Conservation (phyloP, 2,797 vertebrate species). For the Bradypodion pumilum region DNA sequence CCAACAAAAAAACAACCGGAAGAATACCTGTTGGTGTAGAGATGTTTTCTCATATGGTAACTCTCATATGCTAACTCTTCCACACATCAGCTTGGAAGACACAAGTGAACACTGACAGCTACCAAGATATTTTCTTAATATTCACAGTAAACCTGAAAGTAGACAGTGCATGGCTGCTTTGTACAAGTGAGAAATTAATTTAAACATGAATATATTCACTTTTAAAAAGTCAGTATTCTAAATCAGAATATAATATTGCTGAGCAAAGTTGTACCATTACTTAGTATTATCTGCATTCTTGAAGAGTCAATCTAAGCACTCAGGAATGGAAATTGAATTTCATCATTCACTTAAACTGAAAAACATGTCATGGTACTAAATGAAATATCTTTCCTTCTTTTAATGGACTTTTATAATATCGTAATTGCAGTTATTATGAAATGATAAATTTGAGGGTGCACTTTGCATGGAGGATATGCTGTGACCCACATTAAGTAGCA, state of each 20-base stretch:
- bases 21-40: no score
- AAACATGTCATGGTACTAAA: constrained; percentile 8
- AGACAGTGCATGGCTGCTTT: background rate
- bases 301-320: background rate
- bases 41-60: no score
- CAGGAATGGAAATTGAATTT: constrained; percentile 11
- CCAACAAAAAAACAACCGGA: no score
- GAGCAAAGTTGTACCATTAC: background rate
- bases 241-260: background rate
- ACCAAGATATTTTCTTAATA: background rate
- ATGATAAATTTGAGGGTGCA: background rate
- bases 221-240: background rate
- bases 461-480: constrained; percentile 16
- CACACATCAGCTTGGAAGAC: no score
- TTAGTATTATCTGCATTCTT: background rate
- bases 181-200: background rate
- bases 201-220: background rate
- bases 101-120: background rate
- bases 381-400: background rate
- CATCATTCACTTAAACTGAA: background rate
- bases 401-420: constrained; percentile 20
- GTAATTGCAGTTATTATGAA: constrained; percentile 2
- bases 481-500: constrained; percentile 36
- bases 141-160: background rate
- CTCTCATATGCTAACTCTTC: background rate